Conservation (phyloP, 2,113 vertebrate genomes). For the Phylloscopus trochiloides region DNA sequence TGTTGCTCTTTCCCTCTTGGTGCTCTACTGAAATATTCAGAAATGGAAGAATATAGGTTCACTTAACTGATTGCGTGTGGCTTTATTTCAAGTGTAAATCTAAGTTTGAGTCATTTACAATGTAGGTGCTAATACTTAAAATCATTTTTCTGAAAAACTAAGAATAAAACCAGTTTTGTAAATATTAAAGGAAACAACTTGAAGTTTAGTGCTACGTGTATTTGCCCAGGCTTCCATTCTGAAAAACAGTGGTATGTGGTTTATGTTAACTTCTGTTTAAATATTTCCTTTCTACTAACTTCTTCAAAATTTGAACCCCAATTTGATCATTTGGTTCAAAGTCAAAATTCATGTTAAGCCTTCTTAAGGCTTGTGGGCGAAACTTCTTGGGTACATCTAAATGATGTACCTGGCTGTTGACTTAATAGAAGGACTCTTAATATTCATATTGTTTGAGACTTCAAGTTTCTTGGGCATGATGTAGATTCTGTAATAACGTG, state of each 20-base stretch:
- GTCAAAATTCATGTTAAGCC: neutral
- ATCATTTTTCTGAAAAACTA: neutral
- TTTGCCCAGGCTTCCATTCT: neutral
- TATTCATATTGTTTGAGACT: neutral
- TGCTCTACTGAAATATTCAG: constrained; percentile 4
- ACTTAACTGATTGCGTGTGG: neutral
- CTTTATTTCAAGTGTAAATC: constrained; percentile 12
- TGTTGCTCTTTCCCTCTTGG: neutral
- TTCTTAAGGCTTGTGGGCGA: neutral
- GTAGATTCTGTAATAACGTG: neutral
- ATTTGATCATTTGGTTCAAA: neutral
- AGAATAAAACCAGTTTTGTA: constrained; percentile 55
- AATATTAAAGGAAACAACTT: constrained; percentile 23
- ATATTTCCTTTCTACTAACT: neutral
- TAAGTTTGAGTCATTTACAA: neutral
- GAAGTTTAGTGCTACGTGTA: neutral
- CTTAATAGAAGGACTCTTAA: neutral
- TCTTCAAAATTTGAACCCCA: neutral
- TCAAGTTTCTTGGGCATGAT: neutral
- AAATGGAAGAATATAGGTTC: neutral
- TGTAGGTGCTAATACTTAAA: constrained; percentile 51
- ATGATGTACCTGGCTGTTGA: neutral
- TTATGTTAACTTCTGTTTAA: neutral
- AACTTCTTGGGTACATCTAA: neutral
- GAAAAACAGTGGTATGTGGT: neutral